Percentiles rank a stretch among this genome's conserved stretches.
Conservation (phyloP, 2,113 vertebrate species). For the Odontesthes bonariensis region DNA sequence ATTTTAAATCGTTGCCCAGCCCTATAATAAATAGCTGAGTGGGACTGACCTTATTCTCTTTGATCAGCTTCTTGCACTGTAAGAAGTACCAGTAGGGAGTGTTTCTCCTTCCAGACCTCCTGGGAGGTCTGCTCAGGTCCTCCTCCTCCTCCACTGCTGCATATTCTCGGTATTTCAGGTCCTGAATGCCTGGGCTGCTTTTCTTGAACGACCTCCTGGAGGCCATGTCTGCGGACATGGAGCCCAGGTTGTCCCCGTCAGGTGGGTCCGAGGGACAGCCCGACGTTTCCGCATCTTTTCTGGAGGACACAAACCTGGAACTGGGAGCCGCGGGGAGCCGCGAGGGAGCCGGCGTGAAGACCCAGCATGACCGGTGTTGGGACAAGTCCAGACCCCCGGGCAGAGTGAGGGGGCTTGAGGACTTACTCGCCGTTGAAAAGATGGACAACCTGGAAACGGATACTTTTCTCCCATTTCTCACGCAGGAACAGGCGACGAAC, state of each 20-base stretch:
- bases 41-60: constrained; percentile 85
- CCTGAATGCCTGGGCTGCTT: constrained; percentile 68
- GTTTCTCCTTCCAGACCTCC: constrained; percentile 75
- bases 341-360: constrained; percentile 1
- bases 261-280: neutral
- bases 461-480: constrained; percentile 39
- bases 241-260: constrained; percentile 44
- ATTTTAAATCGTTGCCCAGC: no score
- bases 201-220: constrained; percentile 85
- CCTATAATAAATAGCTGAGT: neutral
- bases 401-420: neutral
- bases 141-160: constrained; percentile 46
- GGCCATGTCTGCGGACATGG: constrained; percentile 50
- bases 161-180: constrained; percentile 68
- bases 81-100: constrained; percentile 94
- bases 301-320: constrained; percentile 16
- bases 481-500: constrained; percentile 30
- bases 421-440: neutral
- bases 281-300: neutral
- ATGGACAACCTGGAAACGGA: constrained; percentile 9
- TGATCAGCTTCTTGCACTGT: constrained; percentile 90
- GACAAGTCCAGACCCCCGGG: neutral
- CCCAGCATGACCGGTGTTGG: neutral
- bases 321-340: neutral
- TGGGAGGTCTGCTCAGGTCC: neutral